phyloP scores from a whole-genome alignment of 2,113 vertebrate species.

The Thamnophis sirtalis region DNA sequence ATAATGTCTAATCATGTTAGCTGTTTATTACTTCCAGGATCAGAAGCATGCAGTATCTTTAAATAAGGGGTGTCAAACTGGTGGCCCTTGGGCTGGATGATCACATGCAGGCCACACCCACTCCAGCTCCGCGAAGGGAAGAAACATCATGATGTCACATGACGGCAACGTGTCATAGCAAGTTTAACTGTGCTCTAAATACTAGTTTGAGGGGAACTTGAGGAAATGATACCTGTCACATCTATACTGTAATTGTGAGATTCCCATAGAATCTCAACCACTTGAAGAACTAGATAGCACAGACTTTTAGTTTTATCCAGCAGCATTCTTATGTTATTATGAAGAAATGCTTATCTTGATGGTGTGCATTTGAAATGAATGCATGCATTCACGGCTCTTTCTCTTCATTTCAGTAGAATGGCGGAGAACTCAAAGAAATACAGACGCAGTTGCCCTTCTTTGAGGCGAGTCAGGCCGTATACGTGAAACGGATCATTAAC shows the following conservation, averaged over 20 bases:
- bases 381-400: not conserved
- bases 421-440: not conserved
- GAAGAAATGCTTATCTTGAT: not conserved
- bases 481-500: not conserved
- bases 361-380: not conserved
- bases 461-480: not conserved
- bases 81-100: no score
- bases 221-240: no score
- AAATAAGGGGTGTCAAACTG: not conserved
- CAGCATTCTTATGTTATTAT: not conserved
- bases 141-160: no score
- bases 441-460: not conserved
- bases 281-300: no score
- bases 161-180: no score
- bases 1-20: not conserved
- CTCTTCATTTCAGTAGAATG: not conserved
- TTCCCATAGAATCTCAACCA: not conserved
- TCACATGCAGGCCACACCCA: no score
- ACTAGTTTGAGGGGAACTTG: not conserved
- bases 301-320: not conserved
- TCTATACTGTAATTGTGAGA: not conserved
- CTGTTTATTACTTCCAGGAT: not conserved
- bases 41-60: no score
- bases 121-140: no score
- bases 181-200: no score